phyloP scores from a whole-genome alignment of 2,797 vertebrate species.

The Melanitta fusca region DNA sequence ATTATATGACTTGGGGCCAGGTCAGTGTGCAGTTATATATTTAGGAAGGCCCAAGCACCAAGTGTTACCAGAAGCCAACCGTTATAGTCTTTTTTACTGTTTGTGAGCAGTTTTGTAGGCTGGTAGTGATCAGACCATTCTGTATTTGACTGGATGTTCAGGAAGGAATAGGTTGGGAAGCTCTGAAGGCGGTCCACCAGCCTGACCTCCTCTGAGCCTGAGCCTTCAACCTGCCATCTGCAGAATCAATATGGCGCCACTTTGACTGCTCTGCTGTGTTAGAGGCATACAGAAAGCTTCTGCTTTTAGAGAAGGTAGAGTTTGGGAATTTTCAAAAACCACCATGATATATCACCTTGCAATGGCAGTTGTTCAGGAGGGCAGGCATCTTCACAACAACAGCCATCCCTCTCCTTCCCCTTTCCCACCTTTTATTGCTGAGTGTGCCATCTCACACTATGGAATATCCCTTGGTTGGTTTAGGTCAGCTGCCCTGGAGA shows the following conservation, averaged over 20 bases:
- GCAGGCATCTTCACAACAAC: neutral
- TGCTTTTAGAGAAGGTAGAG: neutral
- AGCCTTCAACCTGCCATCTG: neutral
- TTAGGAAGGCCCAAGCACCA: neutral
- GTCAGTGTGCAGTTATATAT: neutral
- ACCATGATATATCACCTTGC: neutral
- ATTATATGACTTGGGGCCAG: neutral
- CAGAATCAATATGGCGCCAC: neutral
- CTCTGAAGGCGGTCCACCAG: neutral
- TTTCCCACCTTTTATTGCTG: neutral
- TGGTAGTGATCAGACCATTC: neutral
- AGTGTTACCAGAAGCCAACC: neutral
- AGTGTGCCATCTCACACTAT: neutral
- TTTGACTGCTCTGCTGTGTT: neutral
- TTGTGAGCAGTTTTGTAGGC: neutral
- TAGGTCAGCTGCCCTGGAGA: neutral
- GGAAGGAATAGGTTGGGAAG: neutral
- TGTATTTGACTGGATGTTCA: neutral
- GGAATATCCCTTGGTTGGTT: neutral
- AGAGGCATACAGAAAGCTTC: neutral
- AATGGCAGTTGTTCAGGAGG: neutral
- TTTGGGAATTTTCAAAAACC: neutral
- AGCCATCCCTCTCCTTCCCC: neutral
- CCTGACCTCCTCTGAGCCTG: neutral
- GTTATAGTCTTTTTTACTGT: rapidly evolving